phyloP scores from a whole-genome alignment of 1,140 invertebrate genomes.

The Sipha flava region DNA sequence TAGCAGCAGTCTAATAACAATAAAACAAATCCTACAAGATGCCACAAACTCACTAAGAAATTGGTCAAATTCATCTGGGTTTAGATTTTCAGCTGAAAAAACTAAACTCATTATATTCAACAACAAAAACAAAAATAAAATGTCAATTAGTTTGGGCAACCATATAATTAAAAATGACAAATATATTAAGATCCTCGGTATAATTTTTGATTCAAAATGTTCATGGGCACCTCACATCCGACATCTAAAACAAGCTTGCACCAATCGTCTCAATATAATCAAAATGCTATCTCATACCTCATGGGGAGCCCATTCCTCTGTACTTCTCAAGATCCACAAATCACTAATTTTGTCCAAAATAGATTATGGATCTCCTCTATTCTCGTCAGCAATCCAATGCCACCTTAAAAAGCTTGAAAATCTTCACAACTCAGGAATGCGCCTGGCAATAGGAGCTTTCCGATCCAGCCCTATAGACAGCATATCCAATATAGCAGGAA shows the following conservation, averaged over 20 bases:
- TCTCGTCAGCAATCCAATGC: no score
- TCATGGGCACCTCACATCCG: not conserved
- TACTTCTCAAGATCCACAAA: not conserved
- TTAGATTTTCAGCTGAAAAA: no score
- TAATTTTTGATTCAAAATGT: not conserved
- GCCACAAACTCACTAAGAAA: not conserved
- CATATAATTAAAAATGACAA: not conserved
- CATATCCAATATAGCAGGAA: not conserved
- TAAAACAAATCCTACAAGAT: no score
- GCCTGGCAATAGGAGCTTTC: not conserved
- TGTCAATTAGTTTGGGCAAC: not conserved
- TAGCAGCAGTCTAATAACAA: no score
- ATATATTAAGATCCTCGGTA: not conserved
- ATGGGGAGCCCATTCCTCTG: not conserved
- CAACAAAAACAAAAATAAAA: slow-evolving; percentile 1
- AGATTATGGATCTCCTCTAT: no score
- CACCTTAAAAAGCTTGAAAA: not conserved
- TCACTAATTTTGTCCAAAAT: not conserved
- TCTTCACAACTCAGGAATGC: not conserved
- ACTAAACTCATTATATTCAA: no score
- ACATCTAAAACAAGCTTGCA: not conserved
- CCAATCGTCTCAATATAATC: not conserved
- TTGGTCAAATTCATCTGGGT: no score
- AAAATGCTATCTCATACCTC: not conserved
- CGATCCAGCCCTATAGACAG: not conserved